Base-by-base conservation (phyloP, 64 coral and sea anemone genomes). In the Montipora efflorescens region DNA sequence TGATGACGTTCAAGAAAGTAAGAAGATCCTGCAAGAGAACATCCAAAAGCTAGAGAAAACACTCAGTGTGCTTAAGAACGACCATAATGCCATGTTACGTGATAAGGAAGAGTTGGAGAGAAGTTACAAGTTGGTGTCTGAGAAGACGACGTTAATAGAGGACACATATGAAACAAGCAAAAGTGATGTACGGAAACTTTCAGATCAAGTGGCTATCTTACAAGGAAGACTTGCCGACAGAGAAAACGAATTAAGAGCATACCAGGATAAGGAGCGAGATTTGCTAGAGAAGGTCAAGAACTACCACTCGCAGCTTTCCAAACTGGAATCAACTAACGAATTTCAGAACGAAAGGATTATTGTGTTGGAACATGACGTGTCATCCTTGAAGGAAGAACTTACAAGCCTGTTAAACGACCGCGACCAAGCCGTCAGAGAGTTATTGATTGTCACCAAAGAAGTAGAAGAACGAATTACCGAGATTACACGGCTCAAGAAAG, bases 361-460 rank as follows among this genome's bases (percentile, higher is more conserved):
- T 57, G 97, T 96, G 64, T 67, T 99, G 16, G 95, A 99, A 72
- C 94, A 96, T 74, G 97, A 99, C 4, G 77, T 96, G 67, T 82
- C 55, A 62, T 75, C 92, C 14, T 79, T 93, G 47, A 77, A 94
- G 18, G 84, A 90, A 2, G 97, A 99, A 74, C 59, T 96, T 3
- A 80, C 91, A 80, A 62, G 89, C 48, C 79, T 99, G 13, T 90
- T 92, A 75, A 93, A 90, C 19, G 92, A 90, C 16, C 92, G 95
- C 44, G 95, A 99, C 72, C 89, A 77, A 7, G 79, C 92, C 67
- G 92, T 84, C 20, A 49, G 73, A 67, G 92, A 96, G 66, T 67
- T 96, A 13, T 67, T 78, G 25, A 78, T 44, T 23, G 83, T 89
- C 20, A 79, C 62, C 36, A 78, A 76, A 57, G 94, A 96, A 55